Evolutionary conservation across 1,140 invertebrate genomes (phyloP), one percentile per base, ranked within the genome.

Genomic region (Globodera rostochiensis): DNA sequence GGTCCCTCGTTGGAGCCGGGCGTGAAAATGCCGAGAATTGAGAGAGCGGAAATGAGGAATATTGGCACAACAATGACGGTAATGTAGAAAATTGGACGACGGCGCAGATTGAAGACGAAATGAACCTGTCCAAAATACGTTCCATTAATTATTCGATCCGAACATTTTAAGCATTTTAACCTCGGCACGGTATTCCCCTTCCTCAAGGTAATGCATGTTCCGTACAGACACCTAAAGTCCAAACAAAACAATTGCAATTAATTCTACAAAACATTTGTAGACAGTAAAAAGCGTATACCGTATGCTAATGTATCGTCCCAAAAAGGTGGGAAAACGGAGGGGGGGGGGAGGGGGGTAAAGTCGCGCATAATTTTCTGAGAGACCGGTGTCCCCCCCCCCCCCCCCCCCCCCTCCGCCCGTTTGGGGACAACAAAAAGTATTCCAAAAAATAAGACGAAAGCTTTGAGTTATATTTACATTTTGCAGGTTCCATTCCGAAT

Each of bases 31-130:
- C 87, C 87, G 50, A 78, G 77, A 88, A 88, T 89, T 6, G 80
- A 83, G 19, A 88, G 79, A 7, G 85, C 80, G 13, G 87, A 88
- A 67, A 88, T 88, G 3, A 88, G 73, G 75, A 88, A 88, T n/a
- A 82, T 88, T 2, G 87, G 87, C 5, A 84, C 88, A 7, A 88
- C 87, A 64, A 88, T 88, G 8, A 89, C 88, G 4, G 88, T 88
- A 3, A 88, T 80, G 70, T 88, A 88, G 57, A 87, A 88, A 45
- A 87, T 86, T 21, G 87, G 88, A 25, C 86, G 76, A 49, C 87
- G 79, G 13, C 87, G 76, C 25, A 88, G 69, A 74, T 90, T 86
- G 25, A 88, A 71, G 21, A 88, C 88, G 71, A 89, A 88, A 45
- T 89, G 86, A 21, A 88, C 83, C 79, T 86, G 47, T 8, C 8